Evolutionary conservation across 2,113 vertebrate species (phyloP).

Genomic region (Macquaria ambigua): DNA sequence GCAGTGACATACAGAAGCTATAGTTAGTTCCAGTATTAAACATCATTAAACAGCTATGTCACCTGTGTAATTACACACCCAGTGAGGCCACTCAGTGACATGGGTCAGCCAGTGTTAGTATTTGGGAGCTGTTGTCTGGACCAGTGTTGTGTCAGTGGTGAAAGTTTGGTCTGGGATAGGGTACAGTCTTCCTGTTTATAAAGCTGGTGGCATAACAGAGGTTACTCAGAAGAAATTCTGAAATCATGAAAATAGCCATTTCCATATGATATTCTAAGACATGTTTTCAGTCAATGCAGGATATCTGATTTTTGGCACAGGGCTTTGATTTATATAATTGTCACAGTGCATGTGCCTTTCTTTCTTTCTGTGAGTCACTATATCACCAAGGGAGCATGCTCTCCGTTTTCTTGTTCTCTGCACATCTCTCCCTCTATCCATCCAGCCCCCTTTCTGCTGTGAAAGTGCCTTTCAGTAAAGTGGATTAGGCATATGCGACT

Average conservation of each 20-base stretch:
- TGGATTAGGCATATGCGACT: slow-evolving; percentile 35
- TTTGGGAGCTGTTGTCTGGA: not conserved
- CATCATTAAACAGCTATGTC: not conserved
- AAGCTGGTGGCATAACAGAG: not conserved
- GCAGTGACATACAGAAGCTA: not conserved
- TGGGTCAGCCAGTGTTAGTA: not conserved
- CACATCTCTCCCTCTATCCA: not conserved
- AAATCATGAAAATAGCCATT: not conserved
- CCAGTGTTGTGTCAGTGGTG: not conserved
- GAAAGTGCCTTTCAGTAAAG: slow-evolving; percentile 34
- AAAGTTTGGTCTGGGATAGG: not conserved
- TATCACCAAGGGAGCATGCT: not conserved
- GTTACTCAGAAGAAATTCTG: not conserved
- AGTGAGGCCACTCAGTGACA: not conserved
- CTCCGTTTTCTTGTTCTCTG: not conserved
- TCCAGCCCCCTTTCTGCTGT: slow-evolving; percentile 8
- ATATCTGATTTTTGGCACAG: not conserved
- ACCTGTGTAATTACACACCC: not conserved
- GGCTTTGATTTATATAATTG: not conserved
- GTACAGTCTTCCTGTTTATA: not conserved
- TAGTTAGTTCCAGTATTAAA: not conserved
- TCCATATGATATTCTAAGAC: not conserved
- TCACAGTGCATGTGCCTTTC: not conserved
- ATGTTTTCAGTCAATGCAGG: not conserved
- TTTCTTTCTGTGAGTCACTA: not conserved